These are phyloP conservation scores for Chironomus tentans DNA, from an alignment of 2,888 invertebrate genomes.

Conservation along the genomic window DNA sequence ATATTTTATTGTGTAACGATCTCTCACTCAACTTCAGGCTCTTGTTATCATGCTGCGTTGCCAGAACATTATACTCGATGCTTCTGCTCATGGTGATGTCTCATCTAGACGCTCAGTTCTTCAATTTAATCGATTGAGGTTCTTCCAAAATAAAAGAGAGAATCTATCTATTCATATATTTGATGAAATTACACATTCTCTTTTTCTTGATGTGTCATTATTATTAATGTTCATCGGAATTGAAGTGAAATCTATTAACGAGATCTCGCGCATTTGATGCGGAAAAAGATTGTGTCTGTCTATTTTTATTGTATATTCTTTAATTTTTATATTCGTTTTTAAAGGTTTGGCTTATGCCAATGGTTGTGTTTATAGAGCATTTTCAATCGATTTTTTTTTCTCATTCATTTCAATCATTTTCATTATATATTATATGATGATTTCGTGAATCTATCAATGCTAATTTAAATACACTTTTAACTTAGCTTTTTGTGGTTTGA, in stretches of 20 bases:
- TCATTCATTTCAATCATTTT: background rate
- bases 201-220: constrained; percentile 1
- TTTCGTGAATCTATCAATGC: background rate
- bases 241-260: constrained; percentile 4
- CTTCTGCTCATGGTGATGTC: background rate
- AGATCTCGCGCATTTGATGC: constrained; percentile 8
- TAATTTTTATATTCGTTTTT: background rate
- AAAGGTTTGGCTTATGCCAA: background rate
- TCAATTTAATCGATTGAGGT: background rate
- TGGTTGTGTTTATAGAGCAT: background rate
- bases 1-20: background rate
- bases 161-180: too few species aligned
- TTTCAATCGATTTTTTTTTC: background rate
- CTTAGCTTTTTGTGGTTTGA: too few species aligned
- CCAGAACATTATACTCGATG: background rate
- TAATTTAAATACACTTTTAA: background rate
- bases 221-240: constrained; percentile 1
- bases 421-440: background rate
- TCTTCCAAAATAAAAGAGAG: background rate
- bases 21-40: background rate
- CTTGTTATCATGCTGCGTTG: constrained; percentile 8
- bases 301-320: background rate
- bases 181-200: background rate
- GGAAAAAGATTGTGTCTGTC: background rate
- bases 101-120: background rate